Base-by-base conservation (phyloP, 35 echinoderm and acorn worm species). In the Ophiothrix spiculata region DNA sequence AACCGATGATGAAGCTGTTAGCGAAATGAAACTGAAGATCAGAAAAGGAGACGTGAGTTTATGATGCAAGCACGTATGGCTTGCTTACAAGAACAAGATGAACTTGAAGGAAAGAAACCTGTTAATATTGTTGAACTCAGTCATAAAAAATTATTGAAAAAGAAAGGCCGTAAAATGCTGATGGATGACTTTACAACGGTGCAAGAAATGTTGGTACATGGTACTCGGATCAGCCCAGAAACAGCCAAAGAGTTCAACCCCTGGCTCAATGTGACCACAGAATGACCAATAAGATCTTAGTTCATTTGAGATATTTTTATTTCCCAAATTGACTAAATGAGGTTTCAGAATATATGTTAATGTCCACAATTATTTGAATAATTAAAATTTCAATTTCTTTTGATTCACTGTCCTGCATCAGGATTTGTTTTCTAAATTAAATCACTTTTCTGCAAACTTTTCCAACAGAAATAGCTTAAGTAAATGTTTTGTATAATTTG, bases 141-240 rank as follows among this genome's bases (percentile, higher is more conserved):
- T 80, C 96, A 90, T 79, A 84, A 90, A 4, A 99, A 94, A 75
- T 90, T 99, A 87, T 76, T 91, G 21, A 99, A 94, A 75, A 94
- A 91, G 75, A 99, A 94, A 75, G 89, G 89, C 2, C 87, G 92
- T 28, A 94, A 94, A 34, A 85, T 91, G 34, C 79, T 91, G 82
- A 84, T 97, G 1, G 96, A 99, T 79, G 96, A 99, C 56, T 99
- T 99, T 56, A 93, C 92, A n/a, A 99, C 96, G 11, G 92, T 99
- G 31, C 89, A 99, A 74, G 96, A 99, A 75, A 99, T 99, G 92
- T 76, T 99, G 76, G 92, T 93, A 11, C 96, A 99, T 80, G 96
- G 92, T 14, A 87, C 86, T 23, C 91, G 89, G 46, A 83, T 93
- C 49, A 99, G 96, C 38, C 96, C 96, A 74, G 92, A 94, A 84